Percentiles rank a stretch among this genome's conserved stretches.
These are phyloP conservation scores for Euglossa dilemma DNA, from an alignment of 1,140 invertebrate genomes.

Conservation along the genomic window DNA sequence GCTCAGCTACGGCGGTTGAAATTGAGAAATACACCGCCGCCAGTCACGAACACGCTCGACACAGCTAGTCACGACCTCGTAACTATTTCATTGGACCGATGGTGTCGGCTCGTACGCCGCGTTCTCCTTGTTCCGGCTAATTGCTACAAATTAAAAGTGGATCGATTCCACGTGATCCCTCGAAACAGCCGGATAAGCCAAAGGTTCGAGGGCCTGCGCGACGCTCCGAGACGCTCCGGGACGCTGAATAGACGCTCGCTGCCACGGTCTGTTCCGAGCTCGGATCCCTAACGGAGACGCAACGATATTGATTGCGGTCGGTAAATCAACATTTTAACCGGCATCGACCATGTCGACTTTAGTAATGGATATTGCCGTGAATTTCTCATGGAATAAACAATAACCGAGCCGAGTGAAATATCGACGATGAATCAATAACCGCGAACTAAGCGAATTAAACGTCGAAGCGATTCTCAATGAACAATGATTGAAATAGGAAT, in stretches of 20 bases:
- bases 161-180: constrained; percentile 11
- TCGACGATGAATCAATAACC: not conserved
- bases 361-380: not conserved
- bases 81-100: constrained; percentile 52
- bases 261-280: not conserved
- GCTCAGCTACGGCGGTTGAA: constrained; percentile 5
- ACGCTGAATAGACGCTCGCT: not conserved
- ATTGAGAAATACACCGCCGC: constrained; percentile 42
- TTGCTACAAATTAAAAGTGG: constrained; percentile 61
- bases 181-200: not conserved
- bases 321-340: constrained; percentile 26
- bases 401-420: not conserved
- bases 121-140: constrained; percentile 62
- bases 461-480: constrained; percentile 2
- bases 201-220: constrained; percentile 49
- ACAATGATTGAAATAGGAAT: not conserved
- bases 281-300: not conserved
- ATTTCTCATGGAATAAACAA: constrained; percentile 29
- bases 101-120: constrained; percentile 22
- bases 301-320: not conserved
- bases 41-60: constrained; percentile 28
- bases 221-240: not conserved
- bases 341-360: not conserved
- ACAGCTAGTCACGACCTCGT: constrained; percentile 55
- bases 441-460: constrained; percentile 12